Conservation (phyloP, 2,797 vertebrate genomes). For the Dipus sagitta region DNA sequence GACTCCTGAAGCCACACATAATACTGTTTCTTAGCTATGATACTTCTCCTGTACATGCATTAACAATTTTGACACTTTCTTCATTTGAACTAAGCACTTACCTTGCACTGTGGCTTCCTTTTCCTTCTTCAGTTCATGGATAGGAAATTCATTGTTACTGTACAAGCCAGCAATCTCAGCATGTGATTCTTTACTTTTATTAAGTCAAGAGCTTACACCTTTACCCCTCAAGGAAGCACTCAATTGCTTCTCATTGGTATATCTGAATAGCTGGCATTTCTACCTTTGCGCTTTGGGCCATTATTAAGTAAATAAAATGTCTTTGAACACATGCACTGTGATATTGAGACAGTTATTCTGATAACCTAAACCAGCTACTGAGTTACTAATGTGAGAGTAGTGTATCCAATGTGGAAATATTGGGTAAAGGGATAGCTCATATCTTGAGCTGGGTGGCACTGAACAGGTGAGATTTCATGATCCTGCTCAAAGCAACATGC, state of each 20-base stretch:
- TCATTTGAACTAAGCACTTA: neutral
- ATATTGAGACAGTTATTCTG: neutral
- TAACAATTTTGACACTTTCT: rapidly evolving
- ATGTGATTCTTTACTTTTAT: neutral
- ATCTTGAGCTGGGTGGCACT: neutral
- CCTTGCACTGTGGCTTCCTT: neutral
- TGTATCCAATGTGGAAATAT: neutral
- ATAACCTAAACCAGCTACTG: neutral
- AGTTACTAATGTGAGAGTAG: too few species aligned
- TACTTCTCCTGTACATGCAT: neutral
- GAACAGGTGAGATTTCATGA: neutral
- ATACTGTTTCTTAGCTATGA: too few species aligned
- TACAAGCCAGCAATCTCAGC: neutral
- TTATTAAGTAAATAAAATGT: neutral
- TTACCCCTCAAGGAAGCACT: neutral
- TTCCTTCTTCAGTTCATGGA: neutral
- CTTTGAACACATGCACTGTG: neutral
- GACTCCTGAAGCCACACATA: neutral
- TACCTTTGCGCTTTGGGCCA: neutral
- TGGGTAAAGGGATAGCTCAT: neutral
- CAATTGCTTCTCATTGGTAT: neutral
- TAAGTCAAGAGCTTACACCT: neutral
- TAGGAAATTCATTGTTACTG: neutral
- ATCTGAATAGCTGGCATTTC: neutral
- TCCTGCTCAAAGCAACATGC: neutral